phyloP scores from a whole-genome alignment of 2,797 vertebrate species.

The Thamnophis elegans region DNA sequence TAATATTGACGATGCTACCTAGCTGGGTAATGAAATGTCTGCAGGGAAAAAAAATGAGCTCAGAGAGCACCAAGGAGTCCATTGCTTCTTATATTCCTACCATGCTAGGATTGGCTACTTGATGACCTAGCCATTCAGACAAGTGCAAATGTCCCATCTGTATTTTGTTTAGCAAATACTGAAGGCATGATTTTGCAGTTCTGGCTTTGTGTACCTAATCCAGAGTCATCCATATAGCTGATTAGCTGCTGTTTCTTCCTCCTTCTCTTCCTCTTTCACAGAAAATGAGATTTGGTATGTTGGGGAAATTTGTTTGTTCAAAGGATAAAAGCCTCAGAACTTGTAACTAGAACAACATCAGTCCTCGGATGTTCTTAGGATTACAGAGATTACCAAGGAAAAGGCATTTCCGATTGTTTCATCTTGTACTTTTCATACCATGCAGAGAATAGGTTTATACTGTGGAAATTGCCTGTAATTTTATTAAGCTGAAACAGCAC shows the following conservation, averaged over 20 bases:
- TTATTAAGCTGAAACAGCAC: background rate
- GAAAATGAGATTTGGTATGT: background rate
- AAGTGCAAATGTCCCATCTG: background rate
- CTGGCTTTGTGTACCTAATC: background rate
- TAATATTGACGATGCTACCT: background rate
- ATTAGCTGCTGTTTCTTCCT: background rate
- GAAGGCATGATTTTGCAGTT: background rate
- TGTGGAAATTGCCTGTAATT: background rate
- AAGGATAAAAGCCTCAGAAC: background rate
- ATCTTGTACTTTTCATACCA: background rate
- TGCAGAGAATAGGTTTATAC: background rate
- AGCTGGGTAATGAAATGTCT: background rate
- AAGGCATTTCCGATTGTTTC: background rate
- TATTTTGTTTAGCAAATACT: background rate
- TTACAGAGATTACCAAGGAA: background rate
- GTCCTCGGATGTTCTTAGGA: background rate
- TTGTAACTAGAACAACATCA: background rate
- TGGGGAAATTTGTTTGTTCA: background rate
- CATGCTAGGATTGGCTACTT: background rate
- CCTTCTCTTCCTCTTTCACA: background rate
- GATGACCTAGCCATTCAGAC: background rate
- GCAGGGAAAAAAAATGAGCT: background rate
- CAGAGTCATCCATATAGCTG: background rate
- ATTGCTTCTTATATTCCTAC: background rate
- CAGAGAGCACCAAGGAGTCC: background rate